Evolutionary conservation across 2,113 vertebrate genomes (phyloP), one percentile per base, ranked within the genome.

Genomic region (Clarias magur): DNA sequence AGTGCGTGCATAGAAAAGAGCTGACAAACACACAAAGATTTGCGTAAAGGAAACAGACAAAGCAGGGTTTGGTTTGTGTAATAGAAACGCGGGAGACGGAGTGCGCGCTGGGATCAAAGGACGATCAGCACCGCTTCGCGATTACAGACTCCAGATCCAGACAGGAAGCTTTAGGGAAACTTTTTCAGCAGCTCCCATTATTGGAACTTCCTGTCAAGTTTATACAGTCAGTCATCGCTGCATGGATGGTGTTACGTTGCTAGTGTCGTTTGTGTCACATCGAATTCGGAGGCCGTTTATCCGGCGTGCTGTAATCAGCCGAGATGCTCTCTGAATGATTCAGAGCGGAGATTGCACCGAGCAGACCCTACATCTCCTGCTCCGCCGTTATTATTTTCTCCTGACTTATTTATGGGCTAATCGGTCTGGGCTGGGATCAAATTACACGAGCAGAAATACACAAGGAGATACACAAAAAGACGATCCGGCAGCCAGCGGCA

Each of bases 351-450:
- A 75, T 60, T 65, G 65, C 70, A 76, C 60, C 3, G 11, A 62
- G 82, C 59, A 72, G 82, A 54, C 75, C 27, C 70, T 85, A 59
- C 59, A 42, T 80, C 73, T 68, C 80, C 76, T 56, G n/a, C 79
- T 86, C 23, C 25, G 34, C 82, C 4, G 70, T 82, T 87, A 70
- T 87, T 81, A 87, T 87, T 89, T 72, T 82, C 80, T 82, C 72
- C 83, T 89, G 82, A 90, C 38, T 89, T 89, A 90, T 90, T 88
- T 88, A 90, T 89, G 72, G 78, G 54, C 68, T 85, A 88, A 84
- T 84, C 85, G 42, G 80, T 90, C 88, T 87, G 86, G 84, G 78
- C 86, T 81, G 81, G 81, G 80, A 88, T 88, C 86, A 88, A 90
- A 87, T 89, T 84, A 78, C 75, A 83, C 60, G 85, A 89, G 78